phyloP scores from a whole-genome alignment of 1,140 invertebrate species.

The Elymnias hypermnestra region DNA sequence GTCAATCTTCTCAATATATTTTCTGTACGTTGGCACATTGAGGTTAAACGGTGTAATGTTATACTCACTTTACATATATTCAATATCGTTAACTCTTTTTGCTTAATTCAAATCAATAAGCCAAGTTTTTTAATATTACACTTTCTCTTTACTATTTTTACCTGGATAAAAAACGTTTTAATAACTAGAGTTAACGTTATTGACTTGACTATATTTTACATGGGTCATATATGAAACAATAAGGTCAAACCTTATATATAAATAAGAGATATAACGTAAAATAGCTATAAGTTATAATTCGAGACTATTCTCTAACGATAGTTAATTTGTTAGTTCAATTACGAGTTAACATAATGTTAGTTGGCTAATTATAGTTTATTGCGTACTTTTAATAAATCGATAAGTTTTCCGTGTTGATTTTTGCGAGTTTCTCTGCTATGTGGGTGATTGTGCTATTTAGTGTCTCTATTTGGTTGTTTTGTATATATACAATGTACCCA shows the following conservation, averaged over 20 bases:
- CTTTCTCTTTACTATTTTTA: too few relatives aligned
- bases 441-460: constrained; percentile 63
- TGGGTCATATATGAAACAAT: constrained; percentile 9
- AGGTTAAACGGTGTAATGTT: constrained; percentile 14
- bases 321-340: constrained; percentile 26
- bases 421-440: constrained; percentile 61
- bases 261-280: constrained; percentile 11
- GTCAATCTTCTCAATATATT: constrained; percentile 3
- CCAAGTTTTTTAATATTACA: too few relatives aligned
- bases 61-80: constrained; percentile 1
- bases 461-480: constrained; percentile 4
- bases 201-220: constrained; percentile 4
- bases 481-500: constrained; percentile 15
- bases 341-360: constrained; percentile 55
- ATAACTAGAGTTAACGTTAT: constrained; percentile 10
- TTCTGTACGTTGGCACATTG: constrained; percentile 10
- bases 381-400: constrained; percentile 61
- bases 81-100: neutral
- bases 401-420: constrained; percentile 55
- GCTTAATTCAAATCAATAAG: too few relatives aligned
- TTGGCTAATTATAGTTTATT: constrained; percentile 64
- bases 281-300: constrained; percentile 16
- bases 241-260: constrained; percentile 1
- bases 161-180: too few relatives aligned
- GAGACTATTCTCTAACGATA: constrained; percentile 8